Conservation (phyloP, 2,888 invertebrate species). For the Eupelmus urozonus region DNA sequence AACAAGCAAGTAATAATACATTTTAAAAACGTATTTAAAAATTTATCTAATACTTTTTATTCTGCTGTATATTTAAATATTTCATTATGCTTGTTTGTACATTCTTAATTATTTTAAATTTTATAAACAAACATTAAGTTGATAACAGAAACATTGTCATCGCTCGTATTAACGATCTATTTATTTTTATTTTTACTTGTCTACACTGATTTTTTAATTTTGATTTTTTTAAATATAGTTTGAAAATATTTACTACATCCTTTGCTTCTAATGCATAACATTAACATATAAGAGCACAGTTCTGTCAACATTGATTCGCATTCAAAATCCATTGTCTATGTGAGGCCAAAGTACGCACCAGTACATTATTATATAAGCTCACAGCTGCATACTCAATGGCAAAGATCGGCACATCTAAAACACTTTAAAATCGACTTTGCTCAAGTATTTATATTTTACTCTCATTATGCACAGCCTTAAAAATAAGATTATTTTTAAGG, state of each 20-base stretch:
- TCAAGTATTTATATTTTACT: constrained; percentile 26
- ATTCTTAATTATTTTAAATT: constrained; percentile 49
- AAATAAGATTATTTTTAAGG: constrained; percentile 39
- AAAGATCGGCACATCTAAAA: constrained; percentile 39
- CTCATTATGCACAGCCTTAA: constrained; percentile 34
- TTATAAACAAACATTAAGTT: constrained; percentile 41
- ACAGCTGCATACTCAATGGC: constrained; percentile 50
- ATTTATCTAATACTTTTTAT: constrained; percentile 37
- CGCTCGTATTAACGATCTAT: constrained; percentile 39
- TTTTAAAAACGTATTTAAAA: constrained; percentile 49
- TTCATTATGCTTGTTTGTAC: constrained; percentile 53
- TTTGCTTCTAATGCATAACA: constrained; percentile 46
- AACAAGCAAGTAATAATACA: constrained; percentile 51
- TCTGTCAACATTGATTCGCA: constrained; percentile 55
- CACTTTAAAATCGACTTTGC: constrained; percentile 16
- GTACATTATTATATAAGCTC: constrained; percentile 53
- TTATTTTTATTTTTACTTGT: constrained; percentile 35
- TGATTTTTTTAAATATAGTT: constrained; percentile 49
- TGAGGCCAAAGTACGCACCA: constrained; percentile 45
- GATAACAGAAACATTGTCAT: constrained; percentile 56
- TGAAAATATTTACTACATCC: constrained; percentile 55
- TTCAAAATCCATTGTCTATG: constrained; percentile 52
- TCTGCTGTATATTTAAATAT: constrained; percentile 40
- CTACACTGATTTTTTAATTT: constrained; percentile 45
- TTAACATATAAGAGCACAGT: constrained; percentile 57